Base-by-base conservation (phyloP, 2,113 vertebrate genomes). In the Hippocampus mohnikei region DNA sequence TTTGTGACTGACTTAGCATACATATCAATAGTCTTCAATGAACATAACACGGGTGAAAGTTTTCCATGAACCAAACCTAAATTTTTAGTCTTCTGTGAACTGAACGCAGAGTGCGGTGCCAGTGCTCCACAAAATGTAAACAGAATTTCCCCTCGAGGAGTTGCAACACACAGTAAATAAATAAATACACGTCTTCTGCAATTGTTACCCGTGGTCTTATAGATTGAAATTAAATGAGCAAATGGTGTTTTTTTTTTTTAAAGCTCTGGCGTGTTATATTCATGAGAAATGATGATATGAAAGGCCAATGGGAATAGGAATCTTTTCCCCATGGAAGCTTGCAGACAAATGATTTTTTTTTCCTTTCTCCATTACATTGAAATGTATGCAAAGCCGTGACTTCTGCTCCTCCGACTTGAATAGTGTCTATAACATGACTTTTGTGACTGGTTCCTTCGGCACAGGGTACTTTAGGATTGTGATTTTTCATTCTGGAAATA, bases 361-460 rank as follows among this genome's bases (percentile, higher is more conserved):
- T 56, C 72, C 62, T 37, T 56, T 79, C 56, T 74, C 75, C 82
- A 71, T 62, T 74, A 65, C 13, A 66, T 75, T 65, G 12, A 67
- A 78, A 72, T 78, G 65, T 77, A 70, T 73, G 68, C 72, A 69
- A 67, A 74, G 76, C 61, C 1, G 0, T 78, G 77, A 75, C 67
- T 75, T 44, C 59, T 66, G 29, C 53, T 63, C 62, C 64, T 77
- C 56, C 42, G 60, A 77, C 65, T 80, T 72, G n/a, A 74, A 58
- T 73, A 65, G 68, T 55, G 69, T 76, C 66, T 65, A 50, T 72
- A 82, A 83, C 60, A 67, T 76, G 72, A 84, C 81, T 66, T 85
- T 81, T 81, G 68, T 64, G 50, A 80, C 44, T 71, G 40, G 62
- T 74, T 77, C 41, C 70, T 70, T 50, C 53, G 1, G 3, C 52